Evolutionary conservation across 2,888 invertebrate genomes (phyloP), one percentile per base, ranked within the genome.

Genomic region (Chrysodeixis includens): DNA sequence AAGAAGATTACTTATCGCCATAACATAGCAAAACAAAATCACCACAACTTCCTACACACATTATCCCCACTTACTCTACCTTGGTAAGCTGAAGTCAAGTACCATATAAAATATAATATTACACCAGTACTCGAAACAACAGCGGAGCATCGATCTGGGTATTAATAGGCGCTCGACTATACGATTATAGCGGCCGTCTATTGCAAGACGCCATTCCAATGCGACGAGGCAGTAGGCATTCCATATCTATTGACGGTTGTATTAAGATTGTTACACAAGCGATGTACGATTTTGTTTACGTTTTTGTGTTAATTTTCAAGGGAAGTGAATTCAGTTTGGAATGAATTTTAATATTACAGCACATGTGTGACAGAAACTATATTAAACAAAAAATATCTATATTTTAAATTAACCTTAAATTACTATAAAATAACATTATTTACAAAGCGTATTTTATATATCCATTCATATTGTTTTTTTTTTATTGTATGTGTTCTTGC

Each of bases 181-280:
- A 72, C 55, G 9, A 65, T 79, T 69, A 63, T 69, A 76, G 65
- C 64, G 62, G 52, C 53, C 51, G 62, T 22, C 54, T 71, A 71
- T 71, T 56, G 66, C 78, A 56, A 54, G 32, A 30, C 49, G 58
- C 62, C 75, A 78, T 81, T 78, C 69, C 79, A 57, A 52, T 71
- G 65, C 79, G 64, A 66, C 56, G 56, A 56, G 56, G 61, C 71
- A 81, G 78, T 81, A 57, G 58, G 61, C 73, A 79, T 79, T 81
- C 79, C 76, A 16, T 44, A 57, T 20, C 40, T 65, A 56, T 62
- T 54, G 35, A 8, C 6, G 26, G 26, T 76, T n/a, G 40, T 40
- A 6, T 40, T 49, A 74, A 9, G 77, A 16, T 6, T 0, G 22
- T 2, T 32, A 35, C 44, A 73, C 66, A 72, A 54, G 8, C 9